Evolutionary conservation across 2,797 vertebrate genomes (phyloP), one percentile per base, ranked within the genome.

Genomic region (Pangasius krempfi): DNA sequence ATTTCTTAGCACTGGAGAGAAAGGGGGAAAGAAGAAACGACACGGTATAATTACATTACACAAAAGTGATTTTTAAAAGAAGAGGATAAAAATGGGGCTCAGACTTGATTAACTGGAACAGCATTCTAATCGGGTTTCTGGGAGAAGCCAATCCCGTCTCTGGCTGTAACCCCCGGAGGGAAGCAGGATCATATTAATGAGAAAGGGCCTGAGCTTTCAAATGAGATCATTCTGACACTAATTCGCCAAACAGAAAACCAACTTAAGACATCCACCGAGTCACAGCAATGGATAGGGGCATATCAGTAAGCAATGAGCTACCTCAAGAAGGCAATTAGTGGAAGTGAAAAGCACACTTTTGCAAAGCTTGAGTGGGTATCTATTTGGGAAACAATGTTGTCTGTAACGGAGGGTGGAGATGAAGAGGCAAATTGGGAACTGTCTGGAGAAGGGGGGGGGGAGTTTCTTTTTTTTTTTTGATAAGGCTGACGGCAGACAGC

Each of bases 91-190:
- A 89, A 87, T 40, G 84, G 4, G 44, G 85, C 90, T 91, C 89
- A 89, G 84, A 68, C 88, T 90, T 92, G 90, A 93, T 92, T 92
- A 92, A 92, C 92, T 89, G 88, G 84, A 91, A 92, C 92, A 88
- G 88, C 86, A 87, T 91, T 92, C 92, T 93, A 93, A 93, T 93
- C 91, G 89, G 90, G 90, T 92, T 93, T 91, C 90, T 85, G 88
- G 88, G 44, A 87, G 92, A 90, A 89, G 87, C 88, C 90, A 87
- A 91, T 90, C 87, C 82, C n/a, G 16, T 82, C 68, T 86, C 80
- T 7, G 70, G 52, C 54, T 64, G 20, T 50, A 87, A 73, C 83
- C 89, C 91, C 84, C 33, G 30, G 64, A 90, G 89, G 89, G 89
- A 91, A 73, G 68, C 33, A 6, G 82, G 87, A 90, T 92, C 88